Evolutionary conservation across 2,888 invertebrate genomes (phyloP), one percentile per base, ranked within the genome.

Genomic region (Eupithecia subfuscata): DNA sequence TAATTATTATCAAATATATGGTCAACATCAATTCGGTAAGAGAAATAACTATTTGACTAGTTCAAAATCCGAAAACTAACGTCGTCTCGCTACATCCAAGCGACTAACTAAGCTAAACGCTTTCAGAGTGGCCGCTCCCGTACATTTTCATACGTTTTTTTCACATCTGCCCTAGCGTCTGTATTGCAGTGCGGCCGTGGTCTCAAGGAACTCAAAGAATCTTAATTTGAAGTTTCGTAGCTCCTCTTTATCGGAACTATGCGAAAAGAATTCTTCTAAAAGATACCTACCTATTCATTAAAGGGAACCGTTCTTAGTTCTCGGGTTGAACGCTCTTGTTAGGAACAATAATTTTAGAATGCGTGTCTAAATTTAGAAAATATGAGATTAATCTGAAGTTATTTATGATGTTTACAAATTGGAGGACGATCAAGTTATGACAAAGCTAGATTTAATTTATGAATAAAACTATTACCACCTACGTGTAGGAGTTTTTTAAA

Each of bases 221-320:
- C 94, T 94, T 95, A 95, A 95, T 94, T 95, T 95, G 92, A 94
- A 94, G 92, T 95, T 93, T 92, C 91, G 88, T 90, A 91, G 92
- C 91, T 90, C 89, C 91, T 93, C 93, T 92, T 91, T 91, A 92
- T 92, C 89, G 89, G 90, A 95, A 95, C 94, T 94, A 95, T 94
- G 92, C 88, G 90, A 89, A 93, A 94, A 93, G 94, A 94, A 95
- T 94, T 88, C 90, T 85, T 84, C 88, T 84, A 81, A 84, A 86
- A 88, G 90, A 88, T 89, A 91, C 67, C 67, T 67, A 56, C 65
- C 37, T 67, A 67, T 92, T 94, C 92, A 91, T 93, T 93, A 91
- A 91, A 91, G 88, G 87, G 85, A 80, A 83, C 84, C 75, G 80
- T 76, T 76, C 75, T 80, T 80, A 78, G 79, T 81, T 79, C 69